Base-by-base conservation (phyloP, 2,113 vertebrate genomes). In the Himantopus leucocephalus region DNA sequence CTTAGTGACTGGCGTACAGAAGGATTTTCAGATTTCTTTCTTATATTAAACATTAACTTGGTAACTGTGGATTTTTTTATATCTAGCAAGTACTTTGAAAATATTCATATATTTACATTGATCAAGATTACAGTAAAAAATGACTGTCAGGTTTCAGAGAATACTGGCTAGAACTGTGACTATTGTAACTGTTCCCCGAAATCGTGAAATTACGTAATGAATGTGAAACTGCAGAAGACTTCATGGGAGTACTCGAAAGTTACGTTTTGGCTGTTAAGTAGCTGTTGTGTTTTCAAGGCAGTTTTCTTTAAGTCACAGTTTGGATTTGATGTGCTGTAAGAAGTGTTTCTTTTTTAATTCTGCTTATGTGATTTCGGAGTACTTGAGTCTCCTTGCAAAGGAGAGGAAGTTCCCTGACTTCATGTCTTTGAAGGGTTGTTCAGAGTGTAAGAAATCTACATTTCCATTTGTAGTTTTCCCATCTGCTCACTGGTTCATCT, bases 161-260 rank as follows among this genome's bases (percentile, higher is more conserved):
- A 7, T 12, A 15, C 6, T 39, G 52, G 9, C 5, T 39, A 12
- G 58, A 78, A 20, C 29, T 62, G 22, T 71, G 55, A 21, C 30
- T 80, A 0, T 21, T 50, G 10, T 35, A 70, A 30, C 37, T 59
- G 0, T 34, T 93, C 19, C 26, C 66, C 2, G 0, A 45, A 63
- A 52, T 4, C 92, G 26, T 72, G 43, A 74, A 85, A 45, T 67
- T 5, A 16, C 1, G 1, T 67, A 21, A 18, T 19, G 37, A 43
- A 35, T 56, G 18, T 66, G 64, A 41, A 86, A 29, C 67, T 83
- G 47, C n/a, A 34, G 16, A 14, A 62, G 41, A 11, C 15, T 82
- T 63, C n/a, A 29, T 30, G 35, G 68, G 68, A 52, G 19, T 34
- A 12, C 58, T 50, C 73, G 14, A 55, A 53, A 53, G 21, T 63